phyloP scores from a whole-genome alignment of 2,888 invertebrate species.

The Ichneumoninae sp. region DNA sequence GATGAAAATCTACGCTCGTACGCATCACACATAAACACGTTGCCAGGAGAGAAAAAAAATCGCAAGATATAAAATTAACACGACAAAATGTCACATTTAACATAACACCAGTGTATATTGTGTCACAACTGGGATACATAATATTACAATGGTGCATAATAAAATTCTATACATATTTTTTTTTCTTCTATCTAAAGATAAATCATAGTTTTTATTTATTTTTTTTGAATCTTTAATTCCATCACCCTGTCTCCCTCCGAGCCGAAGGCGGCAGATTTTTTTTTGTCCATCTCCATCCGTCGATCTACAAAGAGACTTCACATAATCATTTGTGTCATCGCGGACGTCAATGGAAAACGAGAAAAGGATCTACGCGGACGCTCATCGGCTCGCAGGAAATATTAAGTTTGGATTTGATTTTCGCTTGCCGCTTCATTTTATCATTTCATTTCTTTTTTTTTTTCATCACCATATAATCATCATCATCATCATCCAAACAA shows the following conservation, averaged over 20 bases:
- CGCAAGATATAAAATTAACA: conserved; percentile 68
- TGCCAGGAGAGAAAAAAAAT: conserved; percentile 42
- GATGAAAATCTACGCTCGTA: not conserved
- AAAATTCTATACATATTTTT: conserved; percentile 84
- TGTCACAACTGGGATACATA: conserved; percentile 84
- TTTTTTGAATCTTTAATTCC: conserved; percentile 72
- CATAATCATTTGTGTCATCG: conserved; percentile 2
- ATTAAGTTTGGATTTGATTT: conserved; percentile 73
- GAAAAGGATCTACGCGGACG: conserved; percentile 11
- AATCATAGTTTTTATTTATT: conserved; percentile 78
- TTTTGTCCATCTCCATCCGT: not conserved
- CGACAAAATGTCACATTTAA: conserved; percentile 82
- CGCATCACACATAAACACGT: not conserved
- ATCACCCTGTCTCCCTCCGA: conserved; percentile 78
- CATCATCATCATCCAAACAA: conserved; percentile 73
- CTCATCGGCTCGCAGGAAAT: conserved; percentile 77
- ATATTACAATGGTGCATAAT: conserved; percentile 85
- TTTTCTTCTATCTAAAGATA: conserved; percentile 81
- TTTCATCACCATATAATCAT: conserved; percentile 25
- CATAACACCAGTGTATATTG: conserved; percentile 85
- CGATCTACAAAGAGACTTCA: conserved; percentile 1
- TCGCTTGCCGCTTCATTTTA: conserved; percentile 67
- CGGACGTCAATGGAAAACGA: not conserved
- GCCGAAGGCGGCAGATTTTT: conserved; percentile 68
- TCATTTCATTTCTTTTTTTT: conserved; percentile 45